Base-by-base conservation (phyloP, 2,888 invertebrate genomes). In the Epinotia bilunana region DNA sequence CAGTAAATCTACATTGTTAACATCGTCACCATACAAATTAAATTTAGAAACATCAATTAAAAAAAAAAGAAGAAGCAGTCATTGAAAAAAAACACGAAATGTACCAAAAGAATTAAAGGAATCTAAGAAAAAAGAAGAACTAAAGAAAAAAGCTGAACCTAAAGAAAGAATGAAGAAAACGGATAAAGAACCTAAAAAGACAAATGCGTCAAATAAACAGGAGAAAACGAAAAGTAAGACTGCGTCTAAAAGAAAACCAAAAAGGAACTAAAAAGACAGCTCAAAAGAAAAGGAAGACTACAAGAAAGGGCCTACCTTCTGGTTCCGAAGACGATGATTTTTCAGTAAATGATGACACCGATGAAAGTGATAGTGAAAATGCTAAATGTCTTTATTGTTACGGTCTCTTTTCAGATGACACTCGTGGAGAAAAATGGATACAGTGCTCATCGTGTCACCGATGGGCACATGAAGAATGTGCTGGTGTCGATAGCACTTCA, bases 381-480 rank as follows among this genome's bases (percentile, higher is more conserved):
- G 62, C 43, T 18, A 62, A 62, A 62, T 62, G 61, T 39, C 33
- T 62, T 6, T 62, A 62, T 62, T 62, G 61, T 6, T 12, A 61
- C 16, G 33, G 61, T 61, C 33, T 61, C 28, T 61, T 77, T 75
- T 77, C 71, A 28, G 73, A 77, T 46, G 75, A 77, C 58, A 53
- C 33, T 43, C 70, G 60, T 33, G 77, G 75, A 67, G 77, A 77
- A 53, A 20, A 46, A 60, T 77, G 77, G 77, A 43, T 77, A 18
- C 62, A 73, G 73, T 75, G 75, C 68, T 53, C 64, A n/a, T 70
- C 77, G 58, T 75, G 77, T 69, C 11, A 20, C 18, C 58, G 49
- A 49, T 72, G 72, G 72, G 76, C 71, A n/a, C 76, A 72, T 49
- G 76, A 73, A 57, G 53, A 60, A 53, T 73, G 73, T 62, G 73